These are phyloP conservation scores for Seira musarum DNA, from an alignment of 2,888 invertebrate species.

Conservation along the genomic window DNA sequence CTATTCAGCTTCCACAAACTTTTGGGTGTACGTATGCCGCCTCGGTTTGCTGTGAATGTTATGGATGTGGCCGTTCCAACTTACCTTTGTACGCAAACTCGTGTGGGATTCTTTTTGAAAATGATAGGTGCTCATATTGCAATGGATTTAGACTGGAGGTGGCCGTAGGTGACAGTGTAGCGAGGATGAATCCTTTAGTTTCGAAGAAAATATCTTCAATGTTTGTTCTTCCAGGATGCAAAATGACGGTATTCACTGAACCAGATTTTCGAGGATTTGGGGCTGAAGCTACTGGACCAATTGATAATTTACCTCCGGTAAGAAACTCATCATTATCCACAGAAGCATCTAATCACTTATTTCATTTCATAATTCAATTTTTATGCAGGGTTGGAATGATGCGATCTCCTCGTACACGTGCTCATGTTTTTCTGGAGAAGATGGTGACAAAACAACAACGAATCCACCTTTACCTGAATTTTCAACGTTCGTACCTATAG, in stretches of 20 bases:
- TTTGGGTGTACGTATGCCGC: too few relatives aligned
- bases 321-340: too few relatives aligned
- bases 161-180: constrained; percentile 40
- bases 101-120: constrained; percentile 57
- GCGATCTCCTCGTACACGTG: constrained; percentile 48
- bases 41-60: constrained; percentile 58
- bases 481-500: neutral
- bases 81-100: constrained; percentile 3
- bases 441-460: neutral
- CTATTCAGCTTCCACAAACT: too few relatives aligned
- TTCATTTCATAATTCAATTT: neutral
- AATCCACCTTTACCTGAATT: neutral
- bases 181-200: constrained; percentile 28
- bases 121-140: constrained; percentile 49
- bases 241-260: constrained; percentile 33
- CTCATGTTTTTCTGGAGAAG: neutral
- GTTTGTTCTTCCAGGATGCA: constrained; percentile 48
- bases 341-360: too few relatives aligned
- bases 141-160: constrained; percentile 48
- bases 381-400: constrained; percentile 49
- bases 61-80: constrained; percentile 36
- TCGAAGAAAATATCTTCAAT: constrained; percentile 44
- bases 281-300: constrained; percentile 20
- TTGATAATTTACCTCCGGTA: constrained; percentile 24
- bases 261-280: constrained; percentile 34